Evolutionary conservation across 2,888 invertebrate genomes (phyloP).

Genomic region (Protodeltote pygarga): DNA sequence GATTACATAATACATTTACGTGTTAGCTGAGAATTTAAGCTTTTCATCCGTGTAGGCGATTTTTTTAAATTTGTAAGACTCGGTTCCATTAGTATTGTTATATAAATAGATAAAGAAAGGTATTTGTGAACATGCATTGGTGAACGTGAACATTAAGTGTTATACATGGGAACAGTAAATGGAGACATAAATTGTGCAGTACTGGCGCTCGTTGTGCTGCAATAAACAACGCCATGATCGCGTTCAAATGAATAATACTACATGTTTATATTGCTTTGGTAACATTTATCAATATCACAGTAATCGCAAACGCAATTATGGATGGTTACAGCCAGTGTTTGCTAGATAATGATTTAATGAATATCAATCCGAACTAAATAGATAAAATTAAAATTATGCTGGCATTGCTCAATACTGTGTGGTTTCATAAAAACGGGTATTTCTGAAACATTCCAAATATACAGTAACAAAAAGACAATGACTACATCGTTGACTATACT

Average conservation of each 20-base stretch:
- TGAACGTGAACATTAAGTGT: slow-evolving; percentile 42
- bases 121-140: slow-evolving; percentile 32
- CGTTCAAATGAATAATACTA: slow-evolving; percentile 32
- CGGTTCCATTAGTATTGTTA: slow-evolving; percentile 10
- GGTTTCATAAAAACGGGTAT: too few species aligned
- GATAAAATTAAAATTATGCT: too few species aligned
- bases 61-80: slow-evolving; percentile 7
- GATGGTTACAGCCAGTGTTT: too few species aligned
- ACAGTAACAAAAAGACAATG: too few species aligned
- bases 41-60: slow-evolving; percentile 9
- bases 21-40: slow-evolving; percentile 12
- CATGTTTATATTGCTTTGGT: slow-evolving; percentile 44
- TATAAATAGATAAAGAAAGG: slow-evolving; percentile 11
- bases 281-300: slow-evolving; percentile 45
- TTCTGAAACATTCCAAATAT: too few species aligned
- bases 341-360: too few species aligned
- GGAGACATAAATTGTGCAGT: slow-evolving; percentile 52
- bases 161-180: slow-evolving; percentile 52
- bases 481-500: too few species aligned
- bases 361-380: too few species aligned
- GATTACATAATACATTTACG: slow-evolving; percentile 31
- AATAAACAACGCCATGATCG: slow-evolving; percentile 49
- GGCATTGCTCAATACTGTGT: too few species aligned
- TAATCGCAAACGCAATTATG: too few species aligned
- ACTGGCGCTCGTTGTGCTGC: slow-evolving; percentile 34